Percentiles rank a stretch among this genome's conserved stretches.
phyloP scores from a whole-genome alignment of 2,888 invertebrate genomes.

The Cremastinae sp. region DNA sequence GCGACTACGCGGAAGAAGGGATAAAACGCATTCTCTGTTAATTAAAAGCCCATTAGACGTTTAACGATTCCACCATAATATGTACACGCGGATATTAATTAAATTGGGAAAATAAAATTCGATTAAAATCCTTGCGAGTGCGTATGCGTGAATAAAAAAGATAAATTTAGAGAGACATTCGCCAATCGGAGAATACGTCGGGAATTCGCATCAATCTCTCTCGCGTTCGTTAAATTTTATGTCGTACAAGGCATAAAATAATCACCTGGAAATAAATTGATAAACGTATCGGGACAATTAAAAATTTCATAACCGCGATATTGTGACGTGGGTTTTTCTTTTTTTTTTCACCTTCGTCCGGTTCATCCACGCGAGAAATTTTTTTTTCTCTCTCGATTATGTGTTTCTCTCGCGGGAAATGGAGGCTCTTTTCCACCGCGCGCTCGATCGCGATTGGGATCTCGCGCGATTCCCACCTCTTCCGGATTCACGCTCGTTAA shows the following conservation, averaged over 20 bases:
- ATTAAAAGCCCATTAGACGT: slow-evolving; percentile 41
- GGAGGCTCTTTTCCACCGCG: no score
- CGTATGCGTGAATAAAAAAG: not conserved
- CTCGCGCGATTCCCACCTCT: slow-evolving; percentile 57
- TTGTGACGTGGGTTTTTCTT: not conserved
- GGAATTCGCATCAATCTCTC: no score
- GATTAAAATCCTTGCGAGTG: no score
- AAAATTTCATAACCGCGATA: no score
- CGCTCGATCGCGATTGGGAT: slow-evolving; percentile 47
- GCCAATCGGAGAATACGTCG: no score
- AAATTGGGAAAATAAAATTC: slow-evolving; percentile 1
- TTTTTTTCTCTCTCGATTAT: slow-evolving; percentile 23
- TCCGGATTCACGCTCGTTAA: slow-evolving; percentile 64
- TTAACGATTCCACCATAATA: slow-evolving; percentile 45
- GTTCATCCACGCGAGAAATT: slow-evolving; percentile 14
- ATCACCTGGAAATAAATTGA: no score
- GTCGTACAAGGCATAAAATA: no score
- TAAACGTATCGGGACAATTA: no score
- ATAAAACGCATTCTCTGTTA: slow-evolving; percentile 36
- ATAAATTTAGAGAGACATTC: no score
- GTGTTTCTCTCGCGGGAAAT: slow-evolving; percentile 2
- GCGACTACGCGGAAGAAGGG: slow-evolving; percentile 39
- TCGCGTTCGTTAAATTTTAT: no score
- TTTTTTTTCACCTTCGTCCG: slow-evolving; percentile 25
- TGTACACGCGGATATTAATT: slow-evolving; percentile 7